These are phyloP conservation scores for Chorisops tibialis DNA, from an alignment of 2,888 invertebrate genomes.

Conservation along the genomic window DNA sequence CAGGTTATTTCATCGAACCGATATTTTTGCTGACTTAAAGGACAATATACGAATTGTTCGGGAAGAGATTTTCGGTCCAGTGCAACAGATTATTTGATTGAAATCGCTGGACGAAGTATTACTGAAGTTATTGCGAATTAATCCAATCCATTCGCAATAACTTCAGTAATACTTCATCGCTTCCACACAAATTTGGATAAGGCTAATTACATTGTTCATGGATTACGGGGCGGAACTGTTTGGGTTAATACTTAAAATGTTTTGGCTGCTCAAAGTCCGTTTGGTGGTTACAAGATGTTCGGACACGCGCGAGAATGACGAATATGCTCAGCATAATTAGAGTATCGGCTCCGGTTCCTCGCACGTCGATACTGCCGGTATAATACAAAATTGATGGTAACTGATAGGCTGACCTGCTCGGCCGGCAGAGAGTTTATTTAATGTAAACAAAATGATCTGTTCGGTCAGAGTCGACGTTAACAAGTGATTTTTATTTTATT, in stretches of 20 bases:
- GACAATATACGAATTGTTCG: constrained; percentile 82
- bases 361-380: no score
- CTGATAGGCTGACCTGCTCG: no score
- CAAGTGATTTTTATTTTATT: no score
- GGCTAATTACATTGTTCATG: constrained; percentile 76
- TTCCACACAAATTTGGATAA: constrained; percentile 84
- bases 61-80: constrained; percentile 94
- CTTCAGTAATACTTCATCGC: constrained; percentile 95
- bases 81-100: constrained; percentile 90
- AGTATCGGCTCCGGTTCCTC: no score
- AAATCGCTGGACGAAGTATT: constrained; percentile 79
- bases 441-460: no score
- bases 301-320: constrained; percentile 93
- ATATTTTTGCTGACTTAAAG: constrained; percentile 80
- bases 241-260: constrained; percentile 96
- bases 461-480: no score
- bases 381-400: no score
- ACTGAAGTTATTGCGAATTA: no score
- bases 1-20: constrained; percentile 82
- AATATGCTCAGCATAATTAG: constrained; percentile 90
- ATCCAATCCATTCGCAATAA: constrained; percentile 84
- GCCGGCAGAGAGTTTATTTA: no score
- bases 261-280: constrained; percentile 72
- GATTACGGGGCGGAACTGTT: constrained; percentile 74
- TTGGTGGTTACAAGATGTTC: constrained; percentile 96